Percentiles rank a stretch among this genome's conserved stretches.
Evolutionary conservation across 2,797 vertebrate genomes (phyloP).

Genomic region (Manis pentadactyla): DNA sequence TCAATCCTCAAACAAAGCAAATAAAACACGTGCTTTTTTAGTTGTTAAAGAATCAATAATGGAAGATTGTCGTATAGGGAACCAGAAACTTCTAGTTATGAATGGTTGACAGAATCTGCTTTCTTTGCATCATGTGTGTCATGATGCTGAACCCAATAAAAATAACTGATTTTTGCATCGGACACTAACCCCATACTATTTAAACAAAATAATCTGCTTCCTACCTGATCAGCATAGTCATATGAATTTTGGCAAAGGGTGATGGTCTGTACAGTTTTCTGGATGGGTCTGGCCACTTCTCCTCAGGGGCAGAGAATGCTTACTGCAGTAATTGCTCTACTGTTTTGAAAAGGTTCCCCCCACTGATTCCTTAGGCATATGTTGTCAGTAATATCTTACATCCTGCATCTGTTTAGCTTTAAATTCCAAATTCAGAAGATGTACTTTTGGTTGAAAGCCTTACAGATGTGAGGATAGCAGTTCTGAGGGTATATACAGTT

Average conservation of each 20-base stretch:
- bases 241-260: slow-evolving; percentile 13
- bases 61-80: not conserved
- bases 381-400: not conserved
- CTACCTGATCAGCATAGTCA: not conserved
- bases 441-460: not conserved
- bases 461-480: not conserved
- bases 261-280: not conserved
- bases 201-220: slow-evolving; percentile 33
- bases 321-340: not conserved
- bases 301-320: not conserved
- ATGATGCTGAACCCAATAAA: slow-evolving; percentile 5
- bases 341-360: not conserved
- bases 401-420: slow-evolving; percentile 59
- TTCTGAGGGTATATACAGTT: not conserved
- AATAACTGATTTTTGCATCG: not conserved
- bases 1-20: not conserved
- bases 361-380: not conserved
- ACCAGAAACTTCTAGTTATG: not conserved
- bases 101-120: not conserved
- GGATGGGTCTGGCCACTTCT: not conserved
- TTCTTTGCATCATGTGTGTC: not conserved
- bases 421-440: slow-evolving; percentile 51
- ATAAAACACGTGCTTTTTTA: not conserved
- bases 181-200: not conserved
- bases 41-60: not conserved